phyloP scores from a whole-genome alignment of 53 echinoderm and acorn worm species.

The Antedon mediterranea region DNA sequence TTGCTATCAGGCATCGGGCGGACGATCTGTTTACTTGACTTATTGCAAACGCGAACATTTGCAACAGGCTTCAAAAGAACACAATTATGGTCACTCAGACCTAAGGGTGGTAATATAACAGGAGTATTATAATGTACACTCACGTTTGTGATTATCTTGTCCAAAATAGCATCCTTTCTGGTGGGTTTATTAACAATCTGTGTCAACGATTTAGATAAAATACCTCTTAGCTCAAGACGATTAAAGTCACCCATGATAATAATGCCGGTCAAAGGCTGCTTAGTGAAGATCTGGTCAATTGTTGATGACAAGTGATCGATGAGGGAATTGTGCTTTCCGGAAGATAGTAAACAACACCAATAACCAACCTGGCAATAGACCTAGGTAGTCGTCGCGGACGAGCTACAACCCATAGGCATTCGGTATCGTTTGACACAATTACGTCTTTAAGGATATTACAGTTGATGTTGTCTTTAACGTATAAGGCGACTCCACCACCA shows the following conservation, averaged over 20 bases:
- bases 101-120: slow-evolving; percentile 5
- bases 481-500: slow-evolving; percentile 9
- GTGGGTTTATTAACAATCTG: slow-evolving; percentile 30
- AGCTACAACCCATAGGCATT: too few species aligned
- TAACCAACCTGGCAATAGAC: too few species aligned
- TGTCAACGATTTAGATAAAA: slow-evolving; percentile 4
- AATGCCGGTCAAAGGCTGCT: too few species aligned
- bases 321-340: too few species aligned
- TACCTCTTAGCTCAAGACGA: slow-evolving; percentile 5
- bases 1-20: slow-evolving; percentile 20
- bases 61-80: not conserved
- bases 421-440: slow-evolving; percentile 5
- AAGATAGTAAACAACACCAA: too few species aligned
- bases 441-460: not conserved
- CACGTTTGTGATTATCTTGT: slow-evolving; percentile 25
- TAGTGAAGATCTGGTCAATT: too few species aligned
- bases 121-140: not conserved
- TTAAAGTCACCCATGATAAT: slow-evolving; percentile 23
- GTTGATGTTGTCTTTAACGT: not conserved
- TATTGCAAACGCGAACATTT: not conserved
- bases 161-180: slow-evolving; percentile 14
- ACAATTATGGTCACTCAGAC: slow-evolving; percentile 18
- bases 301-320: too few species aligned
- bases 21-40: not conserved
- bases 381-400: too few species aligned